A percentile compares a stretch with the other conserved stretches of the same genome.
phyloP scores from a whole-genome alignment of 2,797 vertebrate species.

The Chloroceryle inda region DNA sequence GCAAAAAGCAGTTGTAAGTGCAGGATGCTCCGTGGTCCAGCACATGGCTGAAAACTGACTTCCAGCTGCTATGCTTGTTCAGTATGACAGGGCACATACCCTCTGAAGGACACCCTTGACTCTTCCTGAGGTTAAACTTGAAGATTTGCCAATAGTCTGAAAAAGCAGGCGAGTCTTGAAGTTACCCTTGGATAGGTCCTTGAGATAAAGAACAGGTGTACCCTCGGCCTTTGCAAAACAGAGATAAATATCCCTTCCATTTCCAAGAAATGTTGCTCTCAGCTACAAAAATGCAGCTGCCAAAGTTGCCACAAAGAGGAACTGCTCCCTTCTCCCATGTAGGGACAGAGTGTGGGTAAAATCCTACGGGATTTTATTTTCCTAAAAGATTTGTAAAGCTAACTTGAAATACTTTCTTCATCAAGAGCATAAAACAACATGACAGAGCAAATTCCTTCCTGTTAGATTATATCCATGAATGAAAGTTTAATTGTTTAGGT shows the following conservation, averaged over 20 bases:
- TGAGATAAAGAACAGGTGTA: slow-evolving; percentile 46
- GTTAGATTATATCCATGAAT: slow-evolving; percentile 38
- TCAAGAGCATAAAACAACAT: background rate
- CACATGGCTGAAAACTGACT: background rate
- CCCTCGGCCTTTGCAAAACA: background rate
- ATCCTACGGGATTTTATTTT: background rate
- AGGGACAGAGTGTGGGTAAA: background rate
- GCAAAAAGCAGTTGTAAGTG: background rate
- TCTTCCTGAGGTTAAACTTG: background rate
- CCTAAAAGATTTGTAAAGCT: background rate
- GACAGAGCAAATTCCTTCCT: slow-evolving; percentile 17
- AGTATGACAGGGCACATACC: background rate
- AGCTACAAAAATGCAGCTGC: slow-evolving; percentile 9
- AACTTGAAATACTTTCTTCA: slow-evolving; percentile 31
- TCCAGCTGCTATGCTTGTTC: background rate
- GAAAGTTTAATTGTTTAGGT: slow-evolving; percentile 71
- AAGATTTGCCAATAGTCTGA: background rate
- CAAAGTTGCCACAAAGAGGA: background rate
- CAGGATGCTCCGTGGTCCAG: background rate
- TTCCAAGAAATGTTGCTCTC: background rate
- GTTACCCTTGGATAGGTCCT: slow-evolving; percentile 18
- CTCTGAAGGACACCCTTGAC: background rate
- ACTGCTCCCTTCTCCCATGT: background rate
- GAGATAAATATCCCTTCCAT: slow-evolving; percentile 19
- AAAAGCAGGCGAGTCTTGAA: background rate